Evolutionary conservation across 1,140 invertebrate genomes (phyloP), one percentile per base, ranked within the genome.

Genomic region (Drosophila mauritiana): DNA sequence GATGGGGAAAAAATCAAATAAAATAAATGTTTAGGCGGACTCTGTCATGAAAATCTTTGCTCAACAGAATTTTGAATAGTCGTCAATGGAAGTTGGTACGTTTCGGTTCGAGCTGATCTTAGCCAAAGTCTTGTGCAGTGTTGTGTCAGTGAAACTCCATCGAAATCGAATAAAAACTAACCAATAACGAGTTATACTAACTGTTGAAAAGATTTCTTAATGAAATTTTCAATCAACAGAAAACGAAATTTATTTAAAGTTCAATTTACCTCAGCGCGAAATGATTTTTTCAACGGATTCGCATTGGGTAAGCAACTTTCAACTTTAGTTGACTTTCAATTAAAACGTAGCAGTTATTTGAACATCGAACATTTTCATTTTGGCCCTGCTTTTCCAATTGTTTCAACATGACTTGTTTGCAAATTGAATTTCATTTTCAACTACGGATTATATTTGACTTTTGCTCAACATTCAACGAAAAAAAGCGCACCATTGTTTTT

Each of bases 1-100:
- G 83, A 72, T 72, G 68, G 34, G 36, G 36, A 31, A 42, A 57
- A 54, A 37, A 63, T 17, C 31, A 59, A 22, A 64, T 27, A 45
- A 59, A 73, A 73, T 84, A 85, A 88, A 82, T 86, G 83, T 82
- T 86, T 88, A 76, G 83, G 83, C 83, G 83, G 79, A 77, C 76
- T 61, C 56, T 62, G 63, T 59, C 77, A 81, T 82, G 82, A 78
- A 79, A 88, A 85, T 70, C 67, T 78, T 78, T 73, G 69, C 49
- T 77, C 65, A 68, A 83, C 65, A 62, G 75, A 77, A 78, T 88
- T 86, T 86, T 68, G 64, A 86, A 78, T 88, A 86, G 82, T 86
- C 83, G 74, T 86, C 83, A 79, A 86, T 86, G 74, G 74, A 61
- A 72, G 74, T 82, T 72, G 74, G 64, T 75, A 49, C 82, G 72